phyloP scores from a whole-genome alignment of 2,113 vertebrate genomes.

The Herpetotheres cachinnans region DNA sequence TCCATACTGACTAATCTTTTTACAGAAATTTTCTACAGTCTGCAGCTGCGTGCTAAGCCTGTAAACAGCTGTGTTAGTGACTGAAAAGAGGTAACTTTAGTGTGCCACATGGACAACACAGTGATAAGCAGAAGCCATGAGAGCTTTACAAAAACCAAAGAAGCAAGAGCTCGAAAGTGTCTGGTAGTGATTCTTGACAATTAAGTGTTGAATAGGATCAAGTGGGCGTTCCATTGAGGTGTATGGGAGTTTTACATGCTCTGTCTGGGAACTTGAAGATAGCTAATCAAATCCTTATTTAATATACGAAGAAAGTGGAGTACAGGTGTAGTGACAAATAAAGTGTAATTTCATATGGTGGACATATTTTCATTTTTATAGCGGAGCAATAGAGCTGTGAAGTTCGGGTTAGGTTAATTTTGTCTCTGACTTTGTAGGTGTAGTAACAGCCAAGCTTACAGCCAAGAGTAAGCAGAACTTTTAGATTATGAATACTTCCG shows the following conservation, averaged over 20 bases:
- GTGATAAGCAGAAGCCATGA: not conserved
- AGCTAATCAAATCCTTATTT: not conserved
- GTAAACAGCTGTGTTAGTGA: not conserved
- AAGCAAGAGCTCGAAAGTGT: not conserved
- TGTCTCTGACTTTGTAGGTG: not conserved
- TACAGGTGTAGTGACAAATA: not conserved
- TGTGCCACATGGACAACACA: rapidly evolving
- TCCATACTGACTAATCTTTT: not conserved
- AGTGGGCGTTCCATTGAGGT: not conserved
- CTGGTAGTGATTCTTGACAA: not conserved
- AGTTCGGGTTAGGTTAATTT: not conserved
- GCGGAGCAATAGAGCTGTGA: not conserved
- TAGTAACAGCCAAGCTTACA: not conserved
- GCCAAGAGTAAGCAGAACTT: not conserved
- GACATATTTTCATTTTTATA: not conserved
- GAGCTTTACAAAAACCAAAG: not conserved
- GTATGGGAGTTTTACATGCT: not conserved
- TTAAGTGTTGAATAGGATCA: not conserved
- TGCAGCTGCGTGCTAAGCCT: not conserved
- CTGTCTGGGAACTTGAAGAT: not conserved
- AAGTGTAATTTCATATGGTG: not conserved
- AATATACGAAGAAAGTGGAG: not conserved
- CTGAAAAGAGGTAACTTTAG: not conserved
- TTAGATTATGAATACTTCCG: not conserved
- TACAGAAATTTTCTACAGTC: not conserved